A percentile compares a stretch with the other conserved stretches of the same genome.
Evolutionary conservation across 2,888 invertebrate genomes (phyloP).

Genomic region (Eupithecia centaureata): DNA sequence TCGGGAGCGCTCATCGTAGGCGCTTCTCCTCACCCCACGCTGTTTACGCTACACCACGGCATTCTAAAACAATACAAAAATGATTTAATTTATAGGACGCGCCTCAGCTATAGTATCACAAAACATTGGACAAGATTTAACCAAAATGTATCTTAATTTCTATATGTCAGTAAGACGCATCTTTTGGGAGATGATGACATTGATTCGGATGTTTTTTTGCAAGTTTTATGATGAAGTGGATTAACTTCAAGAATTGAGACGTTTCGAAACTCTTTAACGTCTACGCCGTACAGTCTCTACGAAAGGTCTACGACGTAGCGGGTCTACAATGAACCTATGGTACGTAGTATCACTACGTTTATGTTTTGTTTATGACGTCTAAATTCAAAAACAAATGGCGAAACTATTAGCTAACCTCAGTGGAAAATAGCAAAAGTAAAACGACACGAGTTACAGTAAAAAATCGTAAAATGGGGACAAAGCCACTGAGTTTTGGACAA

Average conservation of each 20-base stretch:
- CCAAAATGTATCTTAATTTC: neutral
- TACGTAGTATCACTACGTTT: neutral
- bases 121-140: neutral
- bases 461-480: neutral
- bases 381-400: no score
- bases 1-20: slow-evolving; percentile 80
- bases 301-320: neutral
- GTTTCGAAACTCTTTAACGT: neutral
- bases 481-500: neutral
- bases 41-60: slow-evolving; percentile 57
- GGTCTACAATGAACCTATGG: neutral
- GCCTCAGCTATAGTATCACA: neutral
- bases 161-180: neutral
- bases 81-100: neutral
- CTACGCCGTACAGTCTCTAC: neutral
- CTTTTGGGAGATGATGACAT: neutral
- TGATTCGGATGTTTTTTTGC: neutral
- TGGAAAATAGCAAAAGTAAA: neutral
- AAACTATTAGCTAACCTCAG: neutral
- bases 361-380: no score
- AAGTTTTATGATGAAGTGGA: neutral
- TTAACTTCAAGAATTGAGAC: neutral
- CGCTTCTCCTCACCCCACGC: slow-evolving; percentile 64
- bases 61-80: slow-evolving; percentile 58
- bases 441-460: neutral